These are phyloP conservation scores for Phrynocephalus vlangalii DNA, from an alignment of 2,797 vertebrate genomes.

Conservation along the genomic window DNA sequence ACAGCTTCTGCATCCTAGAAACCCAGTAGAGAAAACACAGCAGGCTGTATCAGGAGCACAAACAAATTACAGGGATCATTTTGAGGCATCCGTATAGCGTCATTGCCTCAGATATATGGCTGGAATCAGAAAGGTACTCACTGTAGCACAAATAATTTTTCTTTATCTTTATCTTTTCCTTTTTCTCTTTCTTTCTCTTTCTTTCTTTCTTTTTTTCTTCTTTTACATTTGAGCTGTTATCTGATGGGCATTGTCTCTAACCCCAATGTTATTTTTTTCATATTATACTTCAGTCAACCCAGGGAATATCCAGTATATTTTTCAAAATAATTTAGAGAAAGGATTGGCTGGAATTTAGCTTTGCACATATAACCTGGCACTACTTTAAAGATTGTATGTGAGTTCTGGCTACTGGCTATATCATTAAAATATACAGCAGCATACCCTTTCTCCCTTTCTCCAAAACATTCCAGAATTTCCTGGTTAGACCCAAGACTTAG, in stretches of 20 bases:
- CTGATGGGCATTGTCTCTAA: neutral
- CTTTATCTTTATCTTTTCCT: neutral
- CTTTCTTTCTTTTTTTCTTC: no score
- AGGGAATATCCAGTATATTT: constrained; percentile 15
- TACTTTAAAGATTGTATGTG: neutral
- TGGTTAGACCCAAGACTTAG: neutral
- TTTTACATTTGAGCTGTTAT: neutral
- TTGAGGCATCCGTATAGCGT: neutral
- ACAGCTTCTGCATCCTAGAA: constrained; percentile 1
- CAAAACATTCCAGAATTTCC: neutral
- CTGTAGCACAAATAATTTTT: neutral
- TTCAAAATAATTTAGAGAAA: constrained; percentile 29
- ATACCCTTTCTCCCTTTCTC: neutral
- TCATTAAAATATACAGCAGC: neutral
- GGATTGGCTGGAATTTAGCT: neutral
- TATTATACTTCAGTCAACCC: constrained; percentile 5
- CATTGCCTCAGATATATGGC: neutral
- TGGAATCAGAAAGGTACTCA: neutral
- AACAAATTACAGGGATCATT: neutral
- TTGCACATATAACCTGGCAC: neutral
- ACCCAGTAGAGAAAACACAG: neutral
- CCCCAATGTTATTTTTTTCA: neutral
- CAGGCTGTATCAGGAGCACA: neutral
- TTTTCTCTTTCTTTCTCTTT: neutral
- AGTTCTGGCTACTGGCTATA: constrained; percentile 13